These are phyloP conservation scores for Patella ulyssiponensis DNA, from an alignment of 2,888 invertebrate genomes.

Conservation along the genomic window DNA sequence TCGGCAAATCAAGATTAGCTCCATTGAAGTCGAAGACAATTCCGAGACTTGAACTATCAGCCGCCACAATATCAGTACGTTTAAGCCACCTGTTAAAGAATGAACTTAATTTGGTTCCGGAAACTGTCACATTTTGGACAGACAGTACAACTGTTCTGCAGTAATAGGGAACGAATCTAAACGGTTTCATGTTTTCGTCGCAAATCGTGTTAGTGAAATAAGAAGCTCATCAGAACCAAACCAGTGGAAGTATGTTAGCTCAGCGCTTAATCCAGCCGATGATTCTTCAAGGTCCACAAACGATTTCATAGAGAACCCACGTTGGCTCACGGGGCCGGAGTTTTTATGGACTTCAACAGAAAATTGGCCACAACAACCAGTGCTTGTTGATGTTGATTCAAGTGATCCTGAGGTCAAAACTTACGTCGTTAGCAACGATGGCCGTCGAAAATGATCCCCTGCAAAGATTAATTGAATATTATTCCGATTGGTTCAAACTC, in stretches of 20 bases:
- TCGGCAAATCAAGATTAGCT: conserved; percentile 18
- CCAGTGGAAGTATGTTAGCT: conserved; percentile 10
- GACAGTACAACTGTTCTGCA: conserved; percentile 19
- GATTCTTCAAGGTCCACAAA: not conserved
- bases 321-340: conserved; percentile 24
- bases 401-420: conserved; percentile 15
- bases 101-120: not conserved
- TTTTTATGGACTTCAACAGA: conserved; percentile 19
- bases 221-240: not conserved
- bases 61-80: conserved; percentile 15
- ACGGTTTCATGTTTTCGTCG: conserved; percentile 21
- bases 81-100: not conserved
- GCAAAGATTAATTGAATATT: not conserved
- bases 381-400: not conserved
- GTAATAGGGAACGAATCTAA: conserved; percentile 8
- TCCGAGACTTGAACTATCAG: conserved; percentile 23
- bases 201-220: conserved; percentile 13
- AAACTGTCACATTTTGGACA: conserved; percentile 13
- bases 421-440: not conserved
- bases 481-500: not conserved
- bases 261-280: conserved; percentile 13
- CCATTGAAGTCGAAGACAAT: conserved; percentile 19
- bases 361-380: conserved; percentile 17
- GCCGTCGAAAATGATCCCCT: not conserved
- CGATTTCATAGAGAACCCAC: not conserved